phyloP scores from a whole-genome alignment of 2,113 vertebrate genomes.

The Limnothrissa miodon region DNA sequence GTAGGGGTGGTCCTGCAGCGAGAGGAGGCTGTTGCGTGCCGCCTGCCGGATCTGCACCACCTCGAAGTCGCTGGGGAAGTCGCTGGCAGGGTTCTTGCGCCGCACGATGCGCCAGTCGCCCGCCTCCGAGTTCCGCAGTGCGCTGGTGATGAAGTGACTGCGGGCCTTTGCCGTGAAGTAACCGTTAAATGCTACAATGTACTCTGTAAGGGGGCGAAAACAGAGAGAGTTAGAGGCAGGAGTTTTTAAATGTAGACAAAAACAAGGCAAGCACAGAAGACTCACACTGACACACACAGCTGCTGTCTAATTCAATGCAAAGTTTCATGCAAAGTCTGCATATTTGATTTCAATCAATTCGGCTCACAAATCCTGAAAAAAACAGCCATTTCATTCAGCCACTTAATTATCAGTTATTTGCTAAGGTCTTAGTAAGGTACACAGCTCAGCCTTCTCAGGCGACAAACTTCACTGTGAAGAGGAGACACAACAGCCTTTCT shows the following conservation, averaged over 20 bases:
- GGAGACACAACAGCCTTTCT: background rate
- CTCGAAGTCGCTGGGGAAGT: conserved; percentile 98
- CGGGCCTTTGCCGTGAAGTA: conserved; percentile 90
- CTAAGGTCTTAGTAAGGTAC: background rate
- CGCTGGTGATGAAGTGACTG: conserved; percentile 91
- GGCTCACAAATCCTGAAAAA: background rate
- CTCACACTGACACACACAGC: background rate
- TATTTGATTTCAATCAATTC: background rate
- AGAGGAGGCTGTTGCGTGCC: conserved; percentile 78
- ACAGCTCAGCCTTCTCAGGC: background rate
- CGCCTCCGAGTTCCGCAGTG: conserved; percentile 76
- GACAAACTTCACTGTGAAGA: background rate
- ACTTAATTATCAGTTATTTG: background rate
- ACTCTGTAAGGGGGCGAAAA: conserved; percentile 74
- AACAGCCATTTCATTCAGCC: background rate
- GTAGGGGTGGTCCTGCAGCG: conserved; percentile 89
- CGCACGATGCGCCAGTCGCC: conserved; percentile 92
- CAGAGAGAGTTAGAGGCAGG: background rate
- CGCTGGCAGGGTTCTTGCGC: conserved; percentile 91
- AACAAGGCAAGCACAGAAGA: background rate
- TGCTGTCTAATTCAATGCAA: background rate
- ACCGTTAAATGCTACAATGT: conserved; percentile 91
- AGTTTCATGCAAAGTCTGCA: background rate
- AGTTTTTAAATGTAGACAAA: background rate
- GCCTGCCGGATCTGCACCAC: conserved; percentile 89